Percentiles rank a stretch among this genome's conserved stretches.
These are phyloP conservation scores for Stichodactyla mertensii DNA, from an alignment of 64 coral and sea anemone genomes.

Conservation along the genomic window DNA sequence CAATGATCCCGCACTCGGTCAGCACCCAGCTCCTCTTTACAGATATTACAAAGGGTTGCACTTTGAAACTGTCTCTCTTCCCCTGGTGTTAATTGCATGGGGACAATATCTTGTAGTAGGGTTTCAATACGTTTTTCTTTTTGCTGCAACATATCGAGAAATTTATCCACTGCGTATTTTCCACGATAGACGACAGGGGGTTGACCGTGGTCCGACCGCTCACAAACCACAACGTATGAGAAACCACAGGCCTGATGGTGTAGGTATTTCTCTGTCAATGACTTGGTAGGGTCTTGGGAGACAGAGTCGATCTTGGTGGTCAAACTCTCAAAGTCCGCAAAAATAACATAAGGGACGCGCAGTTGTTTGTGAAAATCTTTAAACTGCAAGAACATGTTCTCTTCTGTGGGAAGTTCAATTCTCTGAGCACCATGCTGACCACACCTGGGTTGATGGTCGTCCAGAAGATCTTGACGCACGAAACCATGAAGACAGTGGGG, in stretches of 20 bases:
- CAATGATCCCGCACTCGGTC: conserved; percentile 19
- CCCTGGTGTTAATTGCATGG: conserved; percentile 25
- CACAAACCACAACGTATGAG: conserved; percentile 22
- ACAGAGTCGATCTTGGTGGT: conserved; percentile 21
- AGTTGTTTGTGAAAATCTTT: neutral
- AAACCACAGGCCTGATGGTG: conserved; percentile 40
- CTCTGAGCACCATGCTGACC: conserved; percentile 28
- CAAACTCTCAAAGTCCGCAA: neutral
- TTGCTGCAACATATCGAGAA: conserved; percentile 17
- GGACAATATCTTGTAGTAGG: conserved; percentile 7
- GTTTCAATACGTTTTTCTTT: conserved; percentile 43
- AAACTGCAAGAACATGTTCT: neutral
- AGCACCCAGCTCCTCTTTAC: neutral
- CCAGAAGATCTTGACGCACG: conserved; percentile 34
- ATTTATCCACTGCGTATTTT: conserved; percentile 43
- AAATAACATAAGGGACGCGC: neutral
- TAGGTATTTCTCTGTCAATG: conserved; percentile 39
- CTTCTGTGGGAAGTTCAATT: conserved; percentile 15
- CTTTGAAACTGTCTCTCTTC: conserved; percentile 33
- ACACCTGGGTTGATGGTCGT: conserved; percentile 35
- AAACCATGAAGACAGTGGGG: conserved; percentile 60
- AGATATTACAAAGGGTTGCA: conserved; percentile 26
- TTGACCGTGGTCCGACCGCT: neutral
- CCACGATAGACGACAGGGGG: conserved; percentile 44
- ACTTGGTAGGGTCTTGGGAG: neutral